phyloP scores from a whole-genome alignment of 2,888 invertebrate species.

The Pachydiplax longipennis region DNA sequence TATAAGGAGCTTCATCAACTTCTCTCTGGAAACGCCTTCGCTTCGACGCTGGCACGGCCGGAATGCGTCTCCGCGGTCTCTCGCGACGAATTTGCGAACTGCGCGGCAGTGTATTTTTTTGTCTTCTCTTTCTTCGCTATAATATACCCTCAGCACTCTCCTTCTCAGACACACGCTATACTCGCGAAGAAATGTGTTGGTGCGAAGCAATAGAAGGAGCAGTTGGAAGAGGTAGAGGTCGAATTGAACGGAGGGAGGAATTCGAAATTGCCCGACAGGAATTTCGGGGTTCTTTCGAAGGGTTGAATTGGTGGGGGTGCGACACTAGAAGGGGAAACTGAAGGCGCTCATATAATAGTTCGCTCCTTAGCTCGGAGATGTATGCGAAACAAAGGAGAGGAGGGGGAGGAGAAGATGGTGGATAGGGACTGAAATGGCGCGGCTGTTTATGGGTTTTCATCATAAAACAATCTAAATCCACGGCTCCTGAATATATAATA shows the following conservation, averaged over 20 bases:
- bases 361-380: neutral
- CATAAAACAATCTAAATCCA: neutral
- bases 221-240: neutral
- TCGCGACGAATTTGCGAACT: conserved; percentile 38
- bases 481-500: neutral
- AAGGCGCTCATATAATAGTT: neutral
- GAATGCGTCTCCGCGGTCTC: conserved; percentile 28
- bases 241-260: conserved; percentile 41
- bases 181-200: conserved; percentile 33
- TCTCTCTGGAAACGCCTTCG: neutral
- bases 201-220: conserved; percentile 22
- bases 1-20: conserved; percentile 44
- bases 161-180: neutral
- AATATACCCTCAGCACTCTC: neutral
- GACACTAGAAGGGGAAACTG: neutral
- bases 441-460: neutral
- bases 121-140: neutral
- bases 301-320: conserved; percentile 30
- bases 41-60: neutral
- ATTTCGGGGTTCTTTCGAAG: conserved; percentile 43
- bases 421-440: neutral
- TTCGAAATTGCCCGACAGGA: conserved; percentile 45
- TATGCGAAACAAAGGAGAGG: neutral
- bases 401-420: neutral
- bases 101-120: conserved; percentile 15